Conservation (phyloP, 2,797 vertebrate species). For the Chrosomus eos region DNA sequence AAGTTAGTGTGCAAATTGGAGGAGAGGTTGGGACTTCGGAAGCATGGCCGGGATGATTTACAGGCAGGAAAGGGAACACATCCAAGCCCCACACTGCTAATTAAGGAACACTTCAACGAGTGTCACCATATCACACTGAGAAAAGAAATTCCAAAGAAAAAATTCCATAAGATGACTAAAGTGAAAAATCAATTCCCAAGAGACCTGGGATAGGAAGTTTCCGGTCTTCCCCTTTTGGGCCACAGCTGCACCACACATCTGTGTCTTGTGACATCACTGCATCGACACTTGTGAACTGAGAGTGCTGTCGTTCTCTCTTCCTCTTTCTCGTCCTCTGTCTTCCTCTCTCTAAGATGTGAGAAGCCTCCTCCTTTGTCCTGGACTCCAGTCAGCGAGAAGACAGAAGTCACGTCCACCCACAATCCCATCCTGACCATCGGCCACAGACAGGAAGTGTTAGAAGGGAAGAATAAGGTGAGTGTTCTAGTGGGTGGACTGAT, state of each 20-base stretch:
- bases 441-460: constrained; percentile 84
- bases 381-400: constrained; percentile 74
- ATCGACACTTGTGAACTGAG: constrained; percentile 78
- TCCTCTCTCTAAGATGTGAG: constrained; percentile 74
- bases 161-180: constrained; percentile 20
- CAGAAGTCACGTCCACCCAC: constrained; percentile 75
- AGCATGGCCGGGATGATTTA: constrained; percentile 67
- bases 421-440: constrained; percentile 91
- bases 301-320: constrained; percentile 64
- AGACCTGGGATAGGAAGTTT: constrained; percentile 48
- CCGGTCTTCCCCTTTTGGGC: constrained; percentile 39
- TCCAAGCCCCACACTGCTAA: constrained; percentile 59
- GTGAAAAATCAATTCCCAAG: constrained; percentile 57
- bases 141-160: constrained; percentile 11
- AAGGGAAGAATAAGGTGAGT: constrained; percentile 92
- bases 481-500: constrained; percentile 16
- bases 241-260: constrained; percentile 59
- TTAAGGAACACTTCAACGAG: constrained; percentile 44
- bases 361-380: constrained; percentile 73
- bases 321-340: constrained; percentile 56
- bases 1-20: constrained; percentile 24
- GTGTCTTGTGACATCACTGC: constrained; percentile 63
- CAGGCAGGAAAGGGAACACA: constrained; percentile 70
- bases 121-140: constrained; percentile 36
- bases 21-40: constrained; percentile 29